phyloP scores from a whole-genome alignment of 2,113 vertebrate genomes.

The Grammomys dolichurus region DNA sequence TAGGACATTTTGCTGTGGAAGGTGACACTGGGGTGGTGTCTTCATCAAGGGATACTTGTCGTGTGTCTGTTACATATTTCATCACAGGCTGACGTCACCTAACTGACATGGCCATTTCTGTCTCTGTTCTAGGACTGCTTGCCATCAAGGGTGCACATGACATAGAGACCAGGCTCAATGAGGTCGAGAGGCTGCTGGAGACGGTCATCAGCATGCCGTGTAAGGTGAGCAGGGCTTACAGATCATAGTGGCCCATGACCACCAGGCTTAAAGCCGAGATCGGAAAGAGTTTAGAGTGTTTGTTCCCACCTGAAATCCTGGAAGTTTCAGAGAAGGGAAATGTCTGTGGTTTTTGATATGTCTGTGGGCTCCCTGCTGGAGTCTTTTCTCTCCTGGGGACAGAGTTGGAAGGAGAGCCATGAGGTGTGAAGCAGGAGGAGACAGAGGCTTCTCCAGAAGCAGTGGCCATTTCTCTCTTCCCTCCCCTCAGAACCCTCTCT shows the following conservation, averaged over 20 bases:
- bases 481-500: not conserved
- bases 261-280: too few relatives aligned
- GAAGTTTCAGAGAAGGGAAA: not conserved
- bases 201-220: slow-evolving; percentile 95
- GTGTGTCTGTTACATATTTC: not conserved
- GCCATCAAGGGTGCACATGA: slow-evolving; percentile 96
- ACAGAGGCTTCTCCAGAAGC: accelerated
- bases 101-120: slow-evolving; percentile 28
- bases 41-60: accelerated
- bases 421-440: not conserved
- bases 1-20: accelerated
- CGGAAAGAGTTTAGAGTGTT: too few relatives aligned
- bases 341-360: not conserved
- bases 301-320: not conserved
- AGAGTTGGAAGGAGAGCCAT: too few relatives aligned
- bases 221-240: slow-evolving; percentile 88
- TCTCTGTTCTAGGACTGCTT: slow-evolving; percentile 90
- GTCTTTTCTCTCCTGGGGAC: not conserved
- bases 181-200: slow-evolving; percentile 96
- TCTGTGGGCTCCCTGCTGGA: not conserved
- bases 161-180: slow-evolving; percentile 96
- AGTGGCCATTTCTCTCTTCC: not conserved
- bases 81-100: not conserved
- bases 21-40: accelerated
- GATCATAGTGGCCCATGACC: too few relatives aligned